Base-by-base conservation (phyloP, 2,888 invertebrate species). In the Papilio demoleus region DNA sequence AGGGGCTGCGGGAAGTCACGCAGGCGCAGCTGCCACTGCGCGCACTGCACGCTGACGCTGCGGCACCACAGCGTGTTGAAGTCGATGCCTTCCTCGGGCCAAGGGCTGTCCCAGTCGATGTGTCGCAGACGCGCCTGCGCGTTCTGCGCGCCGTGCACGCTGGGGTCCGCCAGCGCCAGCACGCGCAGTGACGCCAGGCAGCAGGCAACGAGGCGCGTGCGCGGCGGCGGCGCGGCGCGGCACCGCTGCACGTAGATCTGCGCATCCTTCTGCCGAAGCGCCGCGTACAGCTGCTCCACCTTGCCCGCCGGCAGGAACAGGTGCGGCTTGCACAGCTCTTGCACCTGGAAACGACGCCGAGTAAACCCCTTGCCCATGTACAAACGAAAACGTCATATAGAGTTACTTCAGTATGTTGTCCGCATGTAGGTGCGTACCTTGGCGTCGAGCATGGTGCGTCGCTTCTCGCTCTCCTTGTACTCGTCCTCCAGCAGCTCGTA, bases 1-100 rank as follows among this genome's bases (percentile, higher is more conserved):
- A 99, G 94, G 0, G 98, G 97, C 83, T 98, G 98, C 0, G 99
- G 98, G 87, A 99, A 99, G 92, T 99, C 99, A 6, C 99, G 93
- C 73, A 99, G 92, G 79, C 96, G 95, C 76, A 98, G 95, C 79
- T 96, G 96, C 97, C 98, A 98, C 79, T 96, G 96, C 19, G 95
- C 94, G 76, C 97, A 96, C 73, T 96, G 95, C 64, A 97, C 94
- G 73, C 96, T 95, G 24, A 99, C 95, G 62, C 95, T 95, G 9
- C 99, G 95, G 77, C 98, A 98, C 99, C 99, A 99, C 24, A 99
- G 92, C 0, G 98, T 98, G 0, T 94, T 94, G 91, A 98, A 99
- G 81, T 97, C 96, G 17, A 97, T 84, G 0, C 96, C 96, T 74
- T 98, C 98, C 75, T 97, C 97, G 0, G 98, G 98, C 96, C 97